phyloP scores from a whole-genome alignment of 2,113 vertebrate species.

The Phoxinus phoxinus region DNA sequence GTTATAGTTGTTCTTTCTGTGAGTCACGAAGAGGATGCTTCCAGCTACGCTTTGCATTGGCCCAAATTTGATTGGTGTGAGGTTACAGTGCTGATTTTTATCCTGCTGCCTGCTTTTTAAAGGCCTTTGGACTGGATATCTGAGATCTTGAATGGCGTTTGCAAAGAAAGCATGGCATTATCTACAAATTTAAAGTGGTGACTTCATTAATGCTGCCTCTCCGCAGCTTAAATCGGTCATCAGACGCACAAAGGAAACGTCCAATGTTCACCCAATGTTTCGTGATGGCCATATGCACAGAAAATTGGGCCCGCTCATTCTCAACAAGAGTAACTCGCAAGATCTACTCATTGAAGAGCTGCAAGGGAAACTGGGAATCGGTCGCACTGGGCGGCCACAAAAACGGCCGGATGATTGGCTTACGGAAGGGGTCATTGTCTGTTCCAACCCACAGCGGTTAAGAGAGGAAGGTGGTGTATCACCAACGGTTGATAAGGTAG shows the following conservation, averaged over 20 bases:
- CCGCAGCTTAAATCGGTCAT: slow-evolving; percentile 93
- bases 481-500: slow-evolving; percentile 84
- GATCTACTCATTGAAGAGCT: slow-evolving; percentile 91
- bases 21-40: neutral
- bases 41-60: neutral
- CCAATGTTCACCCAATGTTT: slow-evolving; percentile 93
- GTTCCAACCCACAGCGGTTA: slow-evolving; percentile 82
- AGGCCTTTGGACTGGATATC: neutral
- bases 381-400: slow-evolving; percentile 74
- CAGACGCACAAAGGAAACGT: slow-evolving; percentile 91
- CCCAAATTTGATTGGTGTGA: neutral
- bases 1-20: neutral
- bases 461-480: slow-evolving; percentile 61
- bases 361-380: slow-evolving; percentile 88
- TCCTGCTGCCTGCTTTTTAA: neutral
- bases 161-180: slow-evolving; percentile 19
- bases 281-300: slow-evolving; percentile 85
- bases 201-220: slow-evolving; percentile 43
- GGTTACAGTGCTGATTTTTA: neutral
- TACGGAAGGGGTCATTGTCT: slow-evolving; percentile 85
- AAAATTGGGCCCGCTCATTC: slow-evolving; percentile 86
- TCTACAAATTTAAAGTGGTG: neutral
- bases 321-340: slow-evolving; percentile 89
- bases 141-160: slow-evolving; percentile 38
- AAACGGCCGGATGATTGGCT: slow-evolving; percentile 86